Percentiles rank a stretch among this genome's conserved stretches.
phyloP scores from a whole-genome alignment of 2,888 invertebrate species.

The Leptopilina syphax region DNA sequence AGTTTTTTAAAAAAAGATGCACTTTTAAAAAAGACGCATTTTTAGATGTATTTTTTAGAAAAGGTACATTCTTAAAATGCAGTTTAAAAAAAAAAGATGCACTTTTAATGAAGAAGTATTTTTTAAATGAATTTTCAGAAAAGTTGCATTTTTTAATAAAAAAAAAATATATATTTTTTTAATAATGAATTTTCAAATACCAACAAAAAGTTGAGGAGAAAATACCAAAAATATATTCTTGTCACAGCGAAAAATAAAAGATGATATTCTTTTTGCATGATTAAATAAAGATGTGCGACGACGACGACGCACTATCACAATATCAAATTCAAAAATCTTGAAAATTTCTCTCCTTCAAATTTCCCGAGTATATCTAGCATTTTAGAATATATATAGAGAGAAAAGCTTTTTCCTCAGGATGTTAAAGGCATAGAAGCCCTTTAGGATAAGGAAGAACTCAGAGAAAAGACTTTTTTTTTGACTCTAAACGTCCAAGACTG shows the following conservation, averaged over 20 bases:
- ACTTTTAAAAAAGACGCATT: no score
- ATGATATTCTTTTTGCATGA: not conserved
- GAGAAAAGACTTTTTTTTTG: conserved; percentile 28
- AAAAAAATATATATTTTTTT: no score
- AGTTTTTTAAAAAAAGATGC: no score
- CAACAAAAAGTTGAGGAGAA: no score
- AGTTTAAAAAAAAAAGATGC: no score
- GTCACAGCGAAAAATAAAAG: not conserved
- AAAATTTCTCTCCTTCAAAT: conserved; percentile 18
- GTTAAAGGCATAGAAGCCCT: conserved; percentile 27
- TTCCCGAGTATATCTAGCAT: not conserved
- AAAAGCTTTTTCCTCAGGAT: conserved; percentile 26
- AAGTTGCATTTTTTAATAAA: no score
- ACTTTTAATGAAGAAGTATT: no score
- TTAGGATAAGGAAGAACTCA: conserved; percentile 30
- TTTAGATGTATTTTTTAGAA: no score
- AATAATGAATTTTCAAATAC: no score
- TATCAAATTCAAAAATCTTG: conserved; percentile 23
- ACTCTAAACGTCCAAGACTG: conserved; percentile 17
- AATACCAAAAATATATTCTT: not conserved
- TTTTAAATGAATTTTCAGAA: no score
- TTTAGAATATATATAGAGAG: not conserved
- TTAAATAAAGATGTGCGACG: not conserved
- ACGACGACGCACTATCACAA: not conserved
- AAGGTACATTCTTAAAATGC: no score